These are phyloP conservation scores for Harpegnathos saltator DNA, from an alignment of 1,140 invertebrate species.

Conservation along the genomic window DNA sequence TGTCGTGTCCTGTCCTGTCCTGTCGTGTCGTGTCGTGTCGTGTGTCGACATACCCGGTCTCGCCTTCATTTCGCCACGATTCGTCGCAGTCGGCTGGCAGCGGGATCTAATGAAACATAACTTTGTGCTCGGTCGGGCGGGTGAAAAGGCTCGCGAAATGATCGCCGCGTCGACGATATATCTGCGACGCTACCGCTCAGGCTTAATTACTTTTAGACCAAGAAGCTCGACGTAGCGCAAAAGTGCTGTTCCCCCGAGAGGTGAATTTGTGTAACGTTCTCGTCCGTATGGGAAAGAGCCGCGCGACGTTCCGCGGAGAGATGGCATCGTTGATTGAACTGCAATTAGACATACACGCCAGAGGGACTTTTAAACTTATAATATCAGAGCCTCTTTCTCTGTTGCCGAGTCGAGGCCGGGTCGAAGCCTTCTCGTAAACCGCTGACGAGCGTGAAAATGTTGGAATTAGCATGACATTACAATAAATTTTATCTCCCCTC, in stretches of 20 bases:
- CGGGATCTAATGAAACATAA: no score
- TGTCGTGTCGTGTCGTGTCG: not conserved
- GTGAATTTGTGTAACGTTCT: no score
- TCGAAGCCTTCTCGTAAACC: slow-evolving; percentile 17
- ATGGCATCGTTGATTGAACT: not conserved
- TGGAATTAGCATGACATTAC: slow-evolving; percentile 29
- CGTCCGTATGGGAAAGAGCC: no score
- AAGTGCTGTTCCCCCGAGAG: no score
- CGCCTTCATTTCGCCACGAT: slow-evolving; percentile 13
- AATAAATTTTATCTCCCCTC: slow-evolving; percentile 31
- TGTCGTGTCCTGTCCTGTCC: not conserved
- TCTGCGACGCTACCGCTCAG: no score
- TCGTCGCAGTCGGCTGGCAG: slow-evolving; percentile 23
- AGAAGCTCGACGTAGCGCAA: no score
- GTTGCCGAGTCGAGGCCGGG: not conserved
- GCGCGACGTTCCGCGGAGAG: no score
- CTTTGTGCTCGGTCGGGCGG: no score
- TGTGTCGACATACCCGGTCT: slow-evolving; percentile 8
- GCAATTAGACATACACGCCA: slow-evolving; percentile 15
- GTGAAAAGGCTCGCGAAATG: no score
- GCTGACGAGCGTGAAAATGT: slow-evolving; percentile 15
- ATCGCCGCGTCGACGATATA: no score
- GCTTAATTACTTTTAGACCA: no score
- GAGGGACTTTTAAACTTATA: slow-evolving; percentile 14
- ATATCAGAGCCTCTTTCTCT: not conserved